Conservation (phyloP, 2,888 invertebrate species). For the Ochropleura plecta region DNA sequence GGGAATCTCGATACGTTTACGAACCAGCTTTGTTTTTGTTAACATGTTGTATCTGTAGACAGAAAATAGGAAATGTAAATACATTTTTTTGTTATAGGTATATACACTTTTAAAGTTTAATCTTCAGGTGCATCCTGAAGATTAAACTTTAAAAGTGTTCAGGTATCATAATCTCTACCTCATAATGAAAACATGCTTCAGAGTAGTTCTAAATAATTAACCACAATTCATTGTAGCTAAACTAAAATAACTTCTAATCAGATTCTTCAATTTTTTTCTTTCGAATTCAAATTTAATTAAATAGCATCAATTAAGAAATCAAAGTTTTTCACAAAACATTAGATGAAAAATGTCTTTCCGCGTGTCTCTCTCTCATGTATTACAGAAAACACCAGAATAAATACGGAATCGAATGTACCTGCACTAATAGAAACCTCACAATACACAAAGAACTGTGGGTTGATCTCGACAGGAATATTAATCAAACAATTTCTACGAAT, state of each 20-base stretch:
- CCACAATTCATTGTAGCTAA: background rate
- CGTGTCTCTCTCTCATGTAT: conserved; percentile 74
- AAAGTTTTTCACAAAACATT: background rate
- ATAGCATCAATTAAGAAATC: background rate
- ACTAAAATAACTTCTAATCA: background rate
- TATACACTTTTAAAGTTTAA: too few relatives aligned
- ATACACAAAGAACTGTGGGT: conserved; percentile 47
- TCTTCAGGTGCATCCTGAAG: too few relatives aligned
- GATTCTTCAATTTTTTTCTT: background rate
- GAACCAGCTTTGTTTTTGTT: conserved; percentile 85
- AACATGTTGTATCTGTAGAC: conserved; percentile 83
- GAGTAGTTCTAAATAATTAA: background rate
- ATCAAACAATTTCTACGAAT: conserved; percentile 4
- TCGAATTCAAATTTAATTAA: background rate
- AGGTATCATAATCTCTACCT: background rate
- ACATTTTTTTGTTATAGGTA: too few relatives aligned
- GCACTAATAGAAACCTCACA: conserved; percentile 60
- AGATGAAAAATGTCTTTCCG: conserved; percentile 74
- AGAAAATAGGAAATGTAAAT: background rate
- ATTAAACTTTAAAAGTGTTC: background rate
- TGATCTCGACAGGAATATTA: conserved; percentile 59
- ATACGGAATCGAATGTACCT: conserved; percentile 79
- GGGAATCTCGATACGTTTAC: conserved; percentile 84
- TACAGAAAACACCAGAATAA: conserved; percentile 74
- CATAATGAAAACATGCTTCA: background rate